A percentile compares a stretch with the other conserved stretches of the same genome.
Conservation (phyloP, 2,797 vertebrate genomes). For the Darevskia nairensis region DNA sequence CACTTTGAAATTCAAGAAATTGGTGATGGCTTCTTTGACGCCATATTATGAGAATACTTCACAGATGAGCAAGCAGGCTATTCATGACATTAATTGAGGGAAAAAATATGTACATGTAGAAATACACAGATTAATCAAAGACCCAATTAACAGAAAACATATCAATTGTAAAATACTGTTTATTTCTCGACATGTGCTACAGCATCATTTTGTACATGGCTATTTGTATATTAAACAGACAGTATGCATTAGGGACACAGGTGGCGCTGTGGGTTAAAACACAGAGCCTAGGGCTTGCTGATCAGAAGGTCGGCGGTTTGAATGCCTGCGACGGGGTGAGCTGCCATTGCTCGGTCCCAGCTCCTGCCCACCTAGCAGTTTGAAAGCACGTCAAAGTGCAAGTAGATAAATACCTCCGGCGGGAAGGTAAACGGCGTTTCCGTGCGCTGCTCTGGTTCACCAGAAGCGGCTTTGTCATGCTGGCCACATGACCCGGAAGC, state of each 20-base stretch:
- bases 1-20: constrained; percentile 71
- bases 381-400: too few species aligned
- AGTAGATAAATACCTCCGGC: too few species aligned
- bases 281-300: too few species aligned
- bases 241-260: background rate
- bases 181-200: background rate
- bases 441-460: too few species aligned
- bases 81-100: constrained; percentile 42
- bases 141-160: background rate
- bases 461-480: too few species aligned
- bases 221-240: background rate
- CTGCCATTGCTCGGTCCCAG: too few species aligned
- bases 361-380: too few species aligned
- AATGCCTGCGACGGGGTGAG: too few species aligned
- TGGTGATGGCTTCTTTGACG: constrained; percentile 49
- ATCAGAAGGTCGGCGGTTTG: too few species aligned
- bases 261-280: too few species aligned
- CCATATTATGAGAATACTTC: constrained; percentile 59
- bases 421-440: too few species aligned
- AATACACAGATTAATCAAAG: background rate
- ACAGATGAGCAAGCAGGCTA: constrained; percentile 66
- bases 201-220: background rate
- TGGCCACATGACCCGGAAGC: too few species aligned
- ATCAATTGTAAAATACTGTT: background rate
- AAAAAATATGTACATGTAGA: constrained; percentile 6